Conservation (phyloP, 2,888 invertebrate genomes). For the Eupithecia dodoneata region DNA sequence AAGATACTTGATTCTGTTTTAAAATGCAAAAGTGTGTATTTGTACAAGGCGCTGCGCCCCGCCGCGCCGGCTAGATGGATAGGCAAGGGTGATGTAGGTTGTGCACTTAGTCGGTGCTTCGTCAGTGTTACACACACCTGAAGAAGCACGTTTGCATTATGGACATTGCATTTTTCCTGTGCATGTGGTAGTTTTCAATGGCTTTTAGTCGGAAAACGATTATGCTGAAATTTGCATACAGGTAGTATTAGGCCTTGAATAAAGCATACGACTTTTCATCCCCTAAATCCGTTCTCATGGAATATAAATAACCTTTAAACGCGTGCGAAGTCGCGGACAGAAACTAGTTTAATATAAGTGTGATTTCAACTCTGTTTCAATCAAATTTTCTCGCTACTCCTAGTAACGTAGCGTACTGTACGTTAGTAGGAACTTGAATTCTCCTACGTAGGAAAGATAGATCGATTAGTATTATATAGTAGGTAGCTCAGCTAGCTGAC, state of each 20-base stretch:
- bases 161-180: not conserved
- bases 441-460: not conserved
- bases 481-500: not conserved
- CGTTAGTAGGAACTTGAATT: not conserved
- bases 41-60: not conserved
- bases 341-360: too few relatives aligned
- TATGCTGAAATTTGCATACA: too few relatives aligned
- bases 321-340: too few relatives aligned
- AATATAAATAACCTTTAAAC: too few relatives aligned
- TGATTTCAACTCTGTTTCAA: not conserved
- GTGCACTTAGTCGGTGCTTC: not conserved
- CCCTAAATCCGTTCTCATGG: too few relatives aligned
- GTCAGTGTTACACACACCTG: not conserved
- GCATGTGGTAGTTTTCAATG: not conserved
- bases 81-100: not conserved
- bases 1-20: conserved; percentile 9
- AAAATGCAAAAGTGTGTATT: not conserved
- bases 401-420: not conserved
- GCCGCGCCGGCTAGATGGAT: not conserved
- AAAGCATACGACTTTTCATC: too few relatives aligned
- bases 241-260: too few relatives aligned
- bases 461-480: not conserved
- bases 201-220: too few relatives aligned
- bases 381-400: not conserved
- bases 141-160: not conserved